These are phyloP conservation scores for Punctoribates punctum DNA, from an alignment of 2,888 invertebrate genomes.

Conservation along the genomic window DNA sequence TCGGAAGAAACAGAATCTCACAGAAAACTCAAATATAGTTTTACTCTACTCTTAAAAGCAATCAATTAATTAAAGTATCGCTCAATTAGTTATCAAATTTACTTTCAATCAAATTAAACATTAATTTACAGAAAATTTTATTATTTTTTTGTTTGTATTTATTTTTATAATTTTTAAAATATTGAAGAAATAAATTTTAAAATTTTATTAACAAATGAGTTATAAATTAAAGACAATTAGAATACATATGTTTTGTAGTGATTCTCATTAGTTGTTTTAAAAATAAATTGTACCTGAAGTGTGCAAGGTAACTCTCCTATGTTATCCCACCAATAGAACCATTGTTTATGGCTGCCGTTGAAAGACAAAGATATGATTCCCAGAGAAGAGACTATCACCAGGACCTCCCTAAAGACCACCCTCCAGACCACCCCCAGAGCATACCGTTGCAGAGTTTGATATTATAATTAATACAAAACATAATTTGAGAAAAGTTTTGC, in stretches of 20 bases:
- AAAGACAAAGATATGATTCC: no score
- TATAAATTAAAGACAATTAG: not conserved
- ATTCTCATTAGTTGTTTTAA: not conserved
- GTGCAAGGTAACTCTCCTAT: not conserved
- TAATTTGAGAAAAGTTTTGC: not conserved
- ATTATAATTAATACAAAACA: not conserved
- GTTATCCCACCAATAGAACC: not conserved
- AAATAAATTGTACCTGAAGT: not conserved
- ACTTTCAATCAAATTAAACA: not conserved
- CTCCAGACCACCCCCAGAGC: no score
- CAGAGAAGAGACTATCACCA: no score
- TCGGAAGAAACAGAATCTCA: not conserved
- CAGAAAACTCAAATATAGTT: constrained; percentile 26
- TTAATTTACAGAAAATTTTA: not conserved
- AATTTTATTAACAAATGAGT: not conserved
- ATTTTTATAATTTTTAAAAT: not conserved
- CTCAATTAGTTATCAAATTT: not conserved
- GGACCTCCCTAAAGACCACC: no score
- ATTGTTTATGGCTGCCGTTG: no score
- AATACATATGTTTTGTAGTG: constrained; percentile 1
- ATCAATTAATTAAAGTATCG: not conserved
- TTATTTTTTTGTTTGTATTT: not conserved
- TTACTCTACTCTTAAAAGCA: constrained; percentile 25
- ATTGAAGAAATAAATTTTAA: not conserved
- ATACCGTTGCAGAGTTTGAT: not conserved